Evolutionary conservation across 2,888 invertebrate species (phyloP).

Genomic region (Sycophila texana): DNA sequence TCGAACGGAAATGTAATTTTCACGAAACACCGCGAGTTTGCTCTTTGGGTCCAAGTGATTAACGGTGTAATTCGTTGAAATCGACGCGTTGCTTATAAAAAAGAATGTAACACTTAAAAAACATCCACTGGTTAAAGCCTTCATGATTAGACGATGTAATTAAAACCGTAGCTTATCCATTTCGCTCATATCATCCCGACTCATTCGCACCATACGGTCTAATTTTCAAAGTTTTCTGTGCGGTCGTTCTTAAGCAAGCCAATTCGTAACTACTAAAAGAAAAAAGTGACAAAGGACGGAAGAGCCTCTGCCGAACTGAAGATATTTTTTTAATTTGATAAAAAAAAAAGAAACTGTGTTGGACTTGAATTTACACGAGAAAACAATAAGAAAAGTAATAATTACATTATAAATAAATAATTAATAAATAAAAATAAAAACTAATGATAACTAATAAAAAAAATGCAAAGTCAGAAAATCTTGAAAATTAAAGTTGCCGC

Average conservation of each 20-base stretch:
- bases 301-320: slow-evolving; percentile 47
- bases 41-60: slow-evolving; percentile 54
- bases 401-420: too few species aligned
- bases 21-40: slow-evolving; percentile 47
- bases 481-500: slow-evolving; percentile 25
- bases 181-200: slow-evolving; percentile 42
- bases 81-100: slow-evolving; percentile 9
- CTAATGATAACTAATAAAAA: not conserved
- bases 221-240: slow-evolving; percentile 37
- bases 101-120: slow-evolving; percentile 15
- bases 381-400: slow-evolving; percentile 28
- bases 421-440: slow-evolving; percentile 18
- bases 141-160: slow-evolving; percentile 38
- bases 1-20: slow-evolving; percentile 22
- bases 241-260: slow-evolving; percentile 12
- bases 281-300: slow-evolving; percentile 11
- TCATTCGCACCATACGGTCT: slow-evolving; percentile 41
- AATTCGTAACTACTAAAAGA: slow-evolving; percentile 27
- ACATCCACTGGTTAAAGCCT: slow-evolving; percentile 36
- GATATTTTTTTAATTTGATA: slow-evolving; percentile 57
- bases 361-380: slow-evolving; percentile 36
- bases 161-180: slow-evolving; percentile 56
- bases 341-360: slow-evolving; percentile 27
- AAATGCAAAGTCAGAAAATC: slow-evolving; percentile 38
- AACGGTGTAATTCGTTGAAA: slow-evolving; percentile 39